Conservation (phyloP, 2,888 invertebrate genomes). For the Dascillus cervinus region DNA sequence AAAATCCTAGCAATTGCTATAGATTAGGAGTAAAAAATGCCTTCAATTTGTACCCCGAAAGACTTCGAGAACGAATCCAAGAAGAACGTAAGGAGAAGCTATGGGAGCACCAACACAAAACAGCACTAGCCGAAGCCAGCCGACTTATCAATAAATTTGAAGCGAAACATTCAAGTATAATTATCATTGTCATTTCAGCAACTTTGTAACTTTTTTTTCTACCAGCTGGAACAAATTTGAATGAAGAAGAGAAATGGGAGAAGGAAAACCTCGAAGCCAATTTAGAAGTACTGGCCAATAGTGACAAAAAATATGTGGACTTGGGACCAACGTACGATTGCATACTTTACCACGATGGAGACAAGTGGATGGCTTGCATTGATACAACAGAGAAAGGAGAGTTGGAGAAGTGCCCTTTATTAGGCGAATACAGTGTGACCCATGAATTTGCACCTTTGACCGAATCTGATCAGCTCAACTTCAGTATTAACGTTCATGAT, state of each 20-base stretch:
- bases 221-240: conserved; percentile 17
- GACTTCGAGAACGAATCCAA: conserved; percentile 69
- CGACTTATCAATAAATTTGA: conserved; percentile 73
- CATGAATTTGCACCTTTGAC: conserved; percentile 72
- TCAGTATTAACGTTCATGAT: conserved; percentile 86
- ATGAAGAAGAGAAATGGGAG: conserved; percentile 64
- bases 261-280: conserved; percentile 87
- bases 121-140: conserved; percentile 67
- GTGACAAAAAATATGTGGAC: conserved; percentile 85
- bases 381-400: conserved; percentile 81
- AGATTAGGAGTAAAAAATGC: conserved; percentile 82
- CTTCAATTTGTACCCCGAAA: conserved; percentile 79
- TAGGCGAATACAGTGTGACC: conserved; percentile 76
- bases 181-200: conserved; percentile 28
- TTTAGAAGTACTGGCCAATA: conserved; percentile 70
- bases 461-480: conserved; percentile 71
- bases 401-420: conserved; percentile 62
- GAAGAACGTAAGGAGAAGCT: conserved; percentile 67
- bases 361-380: conserved; percentile 79
- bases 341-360: conserved; percentile 88
- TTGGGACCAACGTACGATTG: conserved; percentile 89
- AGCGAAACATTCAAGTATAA: conserved; percentile 17
- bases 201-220: not conserved
- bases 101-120: conserved; percentile 82
- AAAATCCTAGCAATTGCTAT: conserved; percentile 76